These are phyloP conservation scores for Megathymus violae DNA, from an alignment of 1,140 invertebrate genomes.

Conservation along the genomic window DNA sequence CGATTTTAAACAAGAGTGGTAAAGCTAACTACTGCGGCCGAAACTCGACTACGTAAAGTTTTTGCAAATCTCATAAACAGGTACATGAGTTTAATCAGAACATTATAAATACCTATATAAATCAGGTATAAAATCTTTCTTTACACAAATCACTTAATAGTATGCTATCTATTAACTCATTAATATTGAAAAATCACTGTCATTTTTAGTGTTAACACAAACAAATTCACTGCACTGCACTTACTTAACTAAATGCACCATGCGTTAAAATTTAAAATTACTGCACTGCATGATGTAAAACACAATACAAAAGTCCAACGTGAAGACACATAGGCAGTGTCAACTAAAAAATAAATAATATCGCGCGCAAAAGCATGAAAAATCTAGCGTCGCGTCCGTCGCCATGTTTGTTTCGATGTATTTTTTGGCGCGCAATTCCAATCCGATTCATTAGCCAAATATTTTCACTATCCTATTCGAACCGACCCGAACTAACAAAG, in stretches of 20 bases:
- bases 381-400: slow-evolving; percentile 24
- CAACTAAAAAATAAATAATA: slow-evolving; percentile 17
- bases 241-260: neutral
- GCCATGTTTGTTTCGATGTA: slow-evolving; percentile 45
- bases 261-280: neutral
- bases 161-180: neutral
- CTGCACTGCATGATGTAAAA: slow-evolving; percentile 1
- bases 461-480: slow-evolving; percentile 22
- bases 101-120: slow-evolving; percentile 2
- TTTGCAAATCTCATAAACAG: neutral
- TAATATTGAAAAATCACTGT: slow-evolving; percentile 25
- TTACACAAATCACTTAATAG: neutral
- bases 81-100: neutral
- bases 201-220: slow-evolving; percentile 10
- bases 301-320: neutral
- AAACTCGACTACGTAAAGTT: neutral
- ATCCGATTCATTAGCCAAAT: slow-evolving; percentile 28
- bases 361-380: slow-evolving; percentile 24
- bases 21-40: no score
- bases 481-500: slow-evolving; percentile 6
- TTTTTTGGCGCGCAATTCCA: slow-evolving; percentile 45
- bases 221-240: slow-evolving; percentile 13
- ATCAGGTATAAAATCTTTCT: neutral
- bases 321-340: neutral
- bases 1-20: no score